A percentile compares a stretch with the other conserved stretches of the same genome.
Evolutionary conservation across 1,140 invertebrate species (phyloP).

Genomic region (Thaumatotibia leucotreta): DNA sequence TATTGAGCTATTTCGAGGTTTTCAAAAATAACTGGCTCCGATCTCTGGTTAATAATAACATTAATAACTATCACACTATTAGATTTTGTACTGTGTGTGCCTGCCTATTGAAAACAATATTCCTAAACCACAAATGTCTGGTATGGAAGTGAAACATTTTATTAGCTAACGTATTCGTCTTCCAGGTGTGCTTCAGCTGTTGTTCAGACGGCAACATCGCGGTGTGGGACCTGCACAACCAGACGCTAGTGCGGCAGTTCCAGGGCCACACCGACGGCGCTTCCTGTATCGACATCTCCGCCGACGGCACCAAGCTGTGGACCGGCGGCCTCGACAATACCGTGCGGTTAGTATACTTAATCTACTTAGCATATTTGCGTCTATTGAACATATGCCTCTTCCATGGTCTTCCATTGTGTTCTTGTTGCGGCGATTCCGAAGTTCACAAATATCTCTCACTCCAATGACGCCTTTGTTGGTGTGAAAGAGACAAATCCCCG

Average conservation of each 20-base stretch:
- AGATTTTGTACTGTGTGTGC: too few relatives aligned
- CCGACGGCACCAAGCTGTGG: slow-evolving; percentile 96
- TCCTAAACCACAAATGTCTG: neutral
- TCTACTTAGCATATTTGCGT: neutral
- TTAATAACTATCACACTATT: too few relatives aligned
- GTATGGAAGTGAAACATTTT: neutral
- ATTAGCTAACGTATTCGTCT: slow-evolving; percentile 74
- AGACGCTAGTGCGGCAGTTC: slow-evolving; percentile 91
- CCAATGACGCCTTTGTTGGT: too few relatives aligned
- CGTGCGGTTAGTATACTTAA: slow-evolving; percentile 78
- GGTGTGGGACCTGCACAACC: slow-evolving; percentile 97
- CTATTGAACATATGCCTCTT: too few relatives aligned
- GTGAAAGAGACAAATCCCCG: too few relatives aligned
- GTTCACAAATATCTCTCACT: too few relatives aligned
- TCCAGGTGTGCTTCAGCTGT: slow-evolving; percentile 97
- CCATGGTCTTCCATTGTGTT: neutral
- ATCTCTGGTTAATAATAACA: too few relatives aligned
- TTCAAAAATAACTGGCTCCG: too few relatives aligned
- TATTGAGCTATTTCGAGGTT: too few relatives aligned
- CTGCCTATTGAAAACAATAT: too few relatives aligned
- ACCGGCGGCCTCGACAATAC: slow-evolving; percentile 98
- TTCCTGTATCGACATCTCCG: slow-evolving; percentile 97
- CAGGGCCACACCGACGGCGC: slow-evolving; percentile 97
- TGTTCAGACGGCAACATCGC: slow-evolving; percentile 98
- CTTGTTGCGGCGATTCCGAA: too few relatives aligned